Evolutionary conservation across 2,888 invertebrate species (phyloP), one percentile per base, ranked within the genome.

Genomic region (Lasioglossum figueresi): DNA sequence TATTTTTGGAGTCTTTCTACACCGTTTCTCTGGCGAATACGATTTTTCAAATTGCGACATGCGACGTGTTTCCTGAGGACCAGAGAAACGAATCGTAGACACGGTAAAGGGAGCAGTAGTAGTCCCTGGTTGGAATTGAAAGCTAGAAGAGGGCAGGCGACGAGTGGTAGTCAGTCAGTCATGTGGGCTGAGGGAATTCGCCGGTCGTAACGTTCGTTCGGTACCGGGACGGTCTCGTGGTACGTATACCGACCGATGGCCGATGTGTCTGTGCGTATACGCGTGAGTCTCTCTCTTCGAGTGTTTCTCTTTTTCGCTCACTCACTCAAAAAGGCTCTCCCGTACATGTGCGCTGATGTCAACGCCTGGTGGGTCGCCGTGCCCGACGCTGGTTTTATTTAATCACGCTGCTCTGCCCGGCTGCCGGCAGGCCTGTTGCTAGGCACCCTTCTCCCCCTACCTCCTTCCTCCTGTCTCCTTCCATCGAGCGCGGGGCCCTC

Each of bases 371-470:
- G 92, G 91, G 89, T 91, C 91, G 90, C 88, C 91, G 91, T 86
- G 92, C 92, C 90, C 91, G 89, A 90, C 92, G 92, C 92, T 91
- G 91, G 94, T 94, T 94, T 94, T 94, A 94, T 94, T 94, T 94
- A 94, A 94, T 94, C 94, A 93, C 93, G 92, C 90, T 88, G 89
- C 91, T 92, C 90, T 91, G 92, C 92, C 91, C 88, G 89, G 91
- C 90, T 89, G 91, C 90, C 91, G 90, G 91, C 90, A 91, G 91
- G 93, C 92, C 93, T 95, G 95, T 94, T 95, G 94, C 94, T 95
- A 95, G 93, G 94, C 94, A 94, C 94, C 92, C 90, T 88, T 93
- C 94, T 92, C 92, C 92, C 91, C 88, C 90, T 66, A 37, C 89
- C 68, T 70, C 68, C 34, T 82, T 45, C 85, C 81, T 84, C 81